Evolutionary conservation across 2,888 invertebrate genomes (phyloP), one percentile per base, ranked within the genome.

Genomic region (Meganola albula): DNA sequence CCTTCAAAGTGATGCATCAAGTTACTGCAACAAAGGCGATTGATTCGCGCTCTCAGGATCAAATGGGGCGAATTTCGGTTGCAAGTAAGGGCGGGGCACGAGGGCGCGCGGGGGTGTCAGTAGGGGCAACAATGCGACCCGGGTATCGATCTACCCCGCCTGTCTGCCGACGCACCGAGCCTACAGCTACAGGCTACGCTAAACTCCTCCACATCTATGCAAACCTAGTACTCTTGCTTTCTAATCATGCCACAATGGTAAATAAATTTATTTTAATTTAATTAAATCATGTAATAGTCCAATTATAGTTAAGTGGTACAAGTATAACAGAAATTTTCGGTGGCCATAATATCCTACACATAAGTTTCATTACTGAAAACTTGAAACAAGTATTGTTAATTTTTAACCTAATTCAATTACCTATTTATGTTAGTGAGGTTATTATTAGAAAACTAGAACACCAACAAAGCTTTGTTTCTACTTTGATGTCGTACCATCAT

Each of bases 81-180:
- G 75, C 68, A 69, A 63, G 69, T 57, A 58, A 44, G 66, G 62
- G 64, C 64, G 58, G 63, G 62, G 61, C 53, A 56, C 52, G 63
- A 51, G 68, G 52, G 34, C 40, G 47, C 62, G 60, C 55, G 58
- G 40, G 42, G 39, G 30, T 27, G 32, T 52, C 58, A 50, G 57
- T 59, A 53, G 68, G 65, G 77, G 74, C 67, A 83, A 84, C 83
- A 83, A 83, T 83, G 84, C 83, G 84, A 77, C 80, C 80, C 62
- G 67, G 64, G 63, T 82, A 83, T 83, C 80, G 82, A 83, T 83
- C 82, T 74, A 65, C 73, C 72, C 70, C 61, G 56, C 58, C 69
- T 20, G 74, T 75, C 79, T 74, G 65, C 70, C 57, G 60, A 64
- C 74, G 71, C 72, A 67, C 63, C 62, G 72, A 70, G 77, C 71